phyloP scores from a whole-genome alignment of 2,888 invertebrate species.

The Rhynchonema sp. region DNA sequence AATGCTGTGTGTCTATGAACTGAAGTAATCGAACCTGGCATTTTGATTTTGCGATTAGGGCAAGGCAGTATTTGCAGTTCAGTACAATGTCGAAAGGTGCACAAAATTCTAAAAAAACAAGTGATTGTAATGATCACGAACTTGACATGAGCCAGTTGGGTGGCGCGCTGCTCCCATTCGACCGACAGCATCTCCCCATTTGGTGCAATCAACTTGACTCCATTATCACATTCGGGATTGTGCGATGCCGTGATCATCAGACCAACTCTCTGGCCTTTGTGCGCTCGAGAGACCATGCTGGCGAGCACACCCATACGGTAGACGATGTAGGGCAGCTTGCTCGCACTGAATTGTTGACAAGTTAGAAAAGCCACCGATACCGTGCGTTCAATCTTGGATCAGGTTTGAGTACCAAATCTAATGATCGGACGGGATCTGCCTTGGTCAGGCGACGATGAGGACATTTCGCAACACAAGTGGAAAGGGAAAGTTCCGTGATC shows the following conservation, averaged over 20 bases:
- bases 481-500: neutral
- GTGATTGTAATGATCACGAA: constrained; percentile 33
- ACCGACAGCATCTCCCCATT: constrained; percentile 84
- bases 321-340: constrained; percentile 65
- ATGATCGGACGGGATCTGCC: too few species aligned
- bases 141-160: constrained; percentile 61
- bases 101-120: too few species aligned
- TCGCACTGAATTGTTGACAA: constrained; percentile 43
- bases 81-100: too few species aligned
- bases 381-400: neutral
- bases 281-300: constrained; percentile 45
- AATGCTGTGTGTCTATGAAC: too few species aligned
- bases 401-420: neutral
- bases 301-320: constrained; percentile 84
- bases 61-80: too few species aligned
- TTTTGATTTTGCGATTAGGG: too few species aligned
- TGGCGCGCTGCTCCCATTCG: constrained; percentile 75
- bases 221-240: constrained; percentile 86
- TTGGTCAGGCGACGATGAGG: too few species aligned
- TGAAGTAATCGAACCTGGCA: too few species aligned
- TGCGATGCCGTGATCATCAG: constrained; percentile 99
- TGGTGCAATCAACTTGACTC: constrained; percentile 85
- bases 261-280: constrained; percentile 44
- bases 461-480: too few species aligned
- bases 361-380: neutral